A percentile compares a stretch with the other conserved stretches of the same genome.
phyloP scores from a whole-genome alignment of 1,140 invertebrate species.

The Habropoda laboriosa region DNA sequence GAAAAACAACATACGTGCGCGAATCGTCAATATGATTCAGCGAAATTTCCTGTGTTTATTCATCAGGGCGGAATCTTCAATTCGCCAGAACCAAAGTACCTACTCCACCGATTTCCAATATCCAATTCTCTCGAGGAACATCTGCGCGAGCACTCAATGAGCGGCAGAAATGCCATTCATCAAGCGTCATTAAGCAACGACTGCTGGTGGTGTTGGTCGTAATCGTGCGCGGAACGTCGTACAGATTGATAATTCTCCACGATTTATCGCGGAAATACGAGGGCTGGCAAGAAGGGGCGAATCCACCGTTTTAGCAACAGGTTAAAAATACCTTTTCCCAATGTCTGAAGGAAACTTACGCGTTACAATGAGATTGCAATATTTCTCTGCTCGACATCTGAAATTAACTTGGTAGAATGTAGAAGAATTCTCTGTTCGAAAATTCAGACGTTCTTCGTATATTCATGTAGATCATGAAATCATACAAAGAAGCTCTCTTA shows the following conservation, averaged over 20 bases:
- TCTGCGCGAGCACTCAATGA: constrained; percentile 34
- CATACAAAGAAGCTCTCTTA: no score
- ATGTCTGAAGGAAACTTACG: neutral
- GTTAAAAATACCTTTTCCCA: constrained; percentile 3
- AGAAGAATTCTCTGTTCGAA: no score
- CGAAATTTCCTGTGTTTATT: constrained; percentile 20
- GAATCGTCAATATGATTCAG: neutral
- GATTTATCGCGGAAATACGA: constrained; percentile 8
- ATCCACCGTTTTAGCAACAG: constrained; percentile 22
- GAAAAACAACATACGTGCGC: neutral
- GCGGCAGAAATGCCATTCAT: constrained; percentile 47
- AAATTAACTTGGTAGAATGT: no score
- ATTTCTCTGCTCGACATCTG: no score
- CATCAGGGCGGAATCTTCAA: neutral
- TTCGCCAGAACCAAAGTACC: neutral
- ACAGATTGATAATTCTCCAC: constrained; percentile 49
- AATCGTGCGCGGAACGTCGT: constrained; percentile 3
- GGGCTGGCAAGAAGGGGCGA: neutral
- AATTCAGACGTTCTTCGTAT: no score
- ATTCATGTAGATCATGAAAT: no score
- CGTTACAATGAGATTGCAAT: neutral
- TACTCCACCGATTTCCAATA: constrained; percentile 25
- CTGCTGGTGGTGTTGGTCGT: constrained; percentile 20
- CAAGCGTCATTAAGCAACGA: constrained; percentile 44
- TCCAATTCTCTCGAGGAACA: constrained; percentile 41